Evolutionary conservation across 2,113 vertebrate species (phyloP).

Genomic region (Naja naja): DNA sequence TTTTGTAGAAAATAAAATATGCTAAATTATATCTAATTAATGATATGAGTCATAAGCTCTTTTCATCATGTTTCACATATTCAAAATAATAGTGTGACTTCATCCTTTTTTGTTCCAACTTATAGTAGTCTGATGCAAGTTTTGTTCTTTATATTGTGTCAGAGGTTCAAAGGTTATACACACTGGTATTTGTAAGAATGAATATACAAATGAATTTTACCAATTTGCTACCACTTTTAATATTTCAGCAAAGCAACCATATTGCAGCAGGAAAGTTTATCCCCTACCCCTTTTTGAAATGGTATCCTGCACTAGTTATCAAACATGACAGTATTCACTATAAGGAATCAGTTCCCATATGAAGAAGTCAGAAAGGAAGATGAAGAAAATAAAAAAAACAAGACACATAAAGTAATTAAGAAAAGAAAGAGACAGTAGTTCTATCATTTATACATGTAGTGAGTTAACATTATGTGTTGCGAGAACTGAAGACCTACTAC

Average conservation of each 20-base stretch:
- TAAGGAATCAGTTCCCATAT: constrained; percentile 70
- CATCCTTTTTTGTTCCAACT: constrained; percentile 52
- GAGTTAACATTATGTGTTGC: neutral
- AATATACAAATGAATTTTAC: constrained; percentile 65
- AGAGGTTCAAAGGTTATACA: constrained; percentile 79
- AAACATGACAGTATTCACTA: constrained; percentile 69
- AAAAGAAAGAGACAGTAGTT: neutral
- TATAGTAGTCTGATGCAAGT: constrained; percentile 75
- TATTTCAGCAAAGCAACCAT: constrained; percentile 66
- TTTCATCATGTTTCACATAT: constrained; percentile 69
- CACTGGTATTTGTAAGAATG: constrained; percentile 76
- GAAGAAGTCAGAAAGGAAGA: constrained; percentile 63
- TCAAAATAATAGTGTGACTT: constrained; percentile 66
- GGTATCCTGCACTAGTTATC: constrained; percentile 61
- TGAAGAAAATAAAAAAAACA: constrained; percentile 51
- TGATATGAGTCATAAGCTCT: constrained; percentile 75
- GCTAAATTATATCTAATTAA: constrained; percentile 82
- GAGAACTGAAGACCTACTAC: neutral
- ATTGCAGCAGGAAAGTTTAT: constrained; percentile 46
- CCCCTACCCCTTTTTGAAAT: constrained; percentile 67
- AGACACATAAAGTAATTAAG: constrained; percentile 12
- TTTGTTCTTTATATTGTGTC: constrained; percentile 80
- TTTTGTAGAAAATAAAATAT: constrained; percentile 68
- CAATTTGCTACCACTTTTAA: constrained; percentile 68
- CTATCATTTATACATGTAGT: constrained; percentile 9